A percentile compares a stretch with the other conserved stretches of the same genome.
phyloP scores from a whole-genome alignment of 2,888 invertebrate genomes.

The Euspilapteryx auroguttella region DNA sequence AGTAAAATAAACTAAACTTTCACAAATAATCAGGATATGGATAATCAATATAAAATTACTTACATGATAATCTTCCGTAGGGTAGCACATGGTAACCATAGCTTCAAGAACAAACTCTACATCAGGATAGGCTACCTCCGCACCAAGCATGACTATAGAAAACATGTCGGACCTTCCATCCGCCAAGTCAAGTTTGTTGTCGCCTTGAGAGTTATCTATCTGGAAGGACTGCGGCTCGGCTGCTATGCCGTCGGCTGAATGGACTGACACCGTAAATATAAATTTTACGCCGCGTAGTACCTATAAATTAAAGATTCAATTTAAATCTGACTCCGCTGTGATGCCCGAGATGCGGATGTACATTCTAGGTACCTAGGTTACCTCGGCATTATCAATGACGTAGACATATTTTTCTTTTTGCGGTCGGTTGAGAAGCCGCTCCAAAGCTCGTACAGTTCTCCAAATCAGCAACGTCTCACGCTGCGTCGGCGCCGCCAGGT shows the following conservation, averaged over 20 bases:
- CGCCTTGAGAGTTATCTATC: slow-evolving; percentile 24
- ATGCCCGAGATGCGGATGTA: too few relatives aligned
- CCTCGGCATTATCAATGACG: slow-evolving; percentile 23
- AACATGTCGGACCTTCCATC: slow-evolving; percentile 23
- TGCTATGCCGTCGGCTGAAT: slow-evolving; percentile 8
- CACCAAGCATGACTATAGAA: slow-evolving; percentile 24
- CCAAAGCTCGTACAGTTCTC: slow-evolving; percentile 20
- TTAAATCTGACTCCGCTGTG: too few relatives aligned
- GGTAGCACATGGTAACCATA: slow-evolving; percentile 23
- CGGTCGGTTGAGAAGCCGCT: slow-evolving; percentile 18
- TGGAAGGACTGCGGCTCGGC: slow-evolving; percentile 16
- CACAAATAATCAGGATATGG: slow-evolving; percentile 5
- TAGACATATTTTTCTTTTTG: slow-evolving; percentile 23
- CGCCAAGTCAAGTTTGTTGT: slow-evolving; percentile 16
- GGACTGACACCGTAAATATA: slow-evolving; percentile 22
- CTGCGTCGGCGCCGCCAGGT: slow-evolving; percentile 16
- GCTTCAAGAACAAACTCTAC: slow-evolving; percentile 21
- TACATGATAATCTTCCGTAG: slow-evolving; percentile 32
- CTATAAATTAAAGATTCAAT: slow-evolving; percentile 12
- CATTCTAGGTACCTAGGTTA: too few relatives aligned
- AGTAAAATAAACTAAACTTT: too few relatives aligned
- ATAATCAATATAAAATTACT: slow-evolving; percentile 9
- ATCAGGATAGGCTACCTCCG: slow-evolving; percentile 19
- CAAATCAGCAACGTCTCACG: slow-evolving; percentile 23
- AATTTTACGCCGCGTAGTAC: slow-evolving; percentile 25